A percentile compares a stretch with the other conserved stretches of the same genome.
Conservation (phyloP, 2,113 vertebrate species). For the Platichthys stellatus region DNA sequence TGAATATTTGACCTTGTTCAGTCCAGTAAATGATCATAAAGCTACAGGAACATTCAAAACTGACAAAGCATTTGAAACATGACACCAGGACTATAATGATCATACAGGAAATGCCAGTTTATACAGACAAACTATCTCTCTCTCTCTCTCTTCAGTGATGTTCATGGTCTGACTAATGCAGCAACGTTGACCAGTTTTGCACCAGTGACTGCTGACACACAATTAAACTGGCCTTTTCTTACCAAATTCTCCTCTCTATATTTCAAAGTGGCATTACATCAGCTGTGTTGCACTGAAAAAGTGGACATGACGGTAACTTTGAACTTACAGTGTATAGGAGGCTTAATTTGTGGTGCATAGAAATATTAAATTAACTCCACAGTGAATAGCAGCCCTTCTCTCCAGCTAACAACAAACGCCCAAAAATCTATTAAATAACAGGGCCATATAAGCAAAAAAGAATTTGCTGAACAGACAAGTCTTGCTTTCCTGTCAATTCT, state of each 20-base stretch:
- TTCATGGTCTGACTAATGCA: background rate
- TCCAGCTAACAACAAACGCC: background rate
- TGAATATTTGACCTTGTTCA: background rate
- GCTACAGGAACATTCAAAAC: background rate
- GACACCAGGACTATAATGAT: background rate
- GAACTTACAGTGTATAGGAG: too few relatives aligned
- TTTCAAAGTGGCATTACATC: background rate
- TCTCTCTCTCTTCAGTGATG: background rate
- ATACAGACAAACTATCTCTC: background rate
- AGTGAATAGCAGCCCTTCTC: background rate
- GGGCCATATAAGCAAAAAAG: background rate
- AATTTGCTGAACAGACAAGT: background rate
- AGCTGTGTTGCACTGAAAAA: background rate
- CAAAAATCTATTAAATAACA: background rate
- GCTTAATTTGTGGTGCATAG: background rate
- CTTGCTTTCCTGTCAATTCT: background rate
- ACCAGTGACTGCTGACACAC: background rate
- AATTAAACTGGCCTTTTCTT: background rate
- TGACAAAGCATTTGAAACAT: background rate
- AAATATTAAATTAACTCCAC: background rate
- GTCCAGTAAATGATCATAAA: background rate
- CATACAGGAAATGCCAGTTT: background rate
- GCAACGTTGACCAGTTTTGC: too few relatives aligned
- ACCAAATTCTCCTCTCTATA: background rate
- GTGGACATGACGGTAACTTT: too few relatives aligned